Conservation (phyloP, 2,888 invertebrate species). For the Laspeyria flexula region DNA sequence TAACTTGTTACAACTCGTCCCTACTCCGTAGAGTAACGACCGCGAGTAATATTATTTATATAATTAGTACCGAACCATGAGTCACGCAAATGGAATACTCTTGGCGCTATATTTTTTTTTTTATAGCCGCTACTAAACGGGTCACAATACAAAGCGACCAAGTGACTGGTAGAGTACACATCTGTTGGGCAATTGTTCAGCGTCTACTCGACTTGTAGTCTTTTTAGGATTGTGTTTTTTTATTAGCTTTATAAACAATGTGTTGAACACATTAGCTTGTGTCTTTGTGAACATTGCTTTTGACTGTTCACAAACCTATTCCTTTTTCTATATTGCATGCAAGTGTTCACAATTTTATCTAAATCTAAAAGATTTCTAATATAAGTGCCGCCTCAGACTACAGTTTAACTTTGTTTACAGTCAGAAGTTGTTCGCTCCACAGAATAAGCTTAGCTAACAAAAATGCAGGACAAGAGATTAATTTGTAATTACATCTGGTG, state of each 20-base stretch:
- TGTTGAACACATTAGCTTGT: not conserved
- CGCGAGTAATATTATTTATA: constrained; percentile 56
- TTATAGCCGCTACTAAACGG: constrained; percentile 56
- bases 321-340: no score
- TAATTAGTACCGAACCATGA: constrained; percentile 53
- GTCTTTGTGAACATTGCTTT: not conserved
- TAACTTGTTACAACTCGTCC: constrained; percentile 48
- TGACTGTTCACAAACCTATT: not conserved
- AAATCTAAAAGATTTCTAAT: no score
- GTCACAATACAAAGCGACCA: constrained; percentile 22
- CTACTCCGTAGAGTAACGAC: constrained; percentile 52
- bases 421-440: no score
- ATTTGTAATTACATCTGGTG: no score
- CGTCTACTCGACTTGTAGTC: not conserved
- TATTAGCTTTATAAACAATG: not conserved
- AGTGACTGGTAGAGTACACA: constrained; percentile 1
- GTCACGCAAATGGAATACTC: constrained; percentile 51
- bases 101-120: constrained; percentile 41
- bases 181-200: constrained; percentile 3
- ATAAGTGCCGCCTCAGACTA: no score
- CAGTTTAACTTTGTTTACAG: no score
- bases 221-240: no score
- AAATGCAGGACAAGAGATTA: no score
- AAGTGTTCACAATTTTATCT: no score
- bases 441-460: no score